These are phyloP conservation scores for Ophonus ardosiacus DNA, from an alignment of 2,888 invertebrate genomes.

Conservation along the genomic window DNA sequence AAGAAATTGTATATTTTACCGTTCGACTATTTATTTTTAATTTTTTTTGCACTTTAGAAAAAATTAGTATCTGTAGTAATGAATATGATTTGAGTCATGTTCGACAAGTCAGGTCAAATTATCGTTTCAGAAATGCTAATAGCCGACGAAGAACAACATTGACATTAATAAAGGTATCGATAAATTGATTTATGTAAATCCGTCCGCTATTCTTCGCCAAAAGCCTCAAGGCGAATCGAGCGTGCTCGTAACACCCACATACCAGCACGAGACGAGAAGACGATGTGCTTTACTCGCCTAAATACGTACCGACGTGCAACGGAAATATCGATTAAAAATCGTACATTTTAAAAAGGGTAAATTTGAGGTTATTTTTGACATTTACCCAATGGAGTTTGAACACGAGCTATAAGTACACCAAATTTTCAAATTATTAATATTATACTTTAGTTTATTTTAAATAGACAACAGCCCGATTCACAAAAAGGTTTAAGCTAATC, in stretches of 20 bases:
- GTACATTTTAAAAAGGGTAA: too few species aligned
- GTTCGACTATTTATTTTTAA: background rate
- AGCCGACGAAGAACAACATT: conserved; percentile 44
- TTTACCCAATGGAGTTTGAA: too few species aligned
- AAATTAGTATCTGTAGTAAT: background rate
- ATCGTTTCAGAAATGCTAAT: conserved; percentile 59
- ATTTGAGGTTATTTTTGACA: too few species aligned
- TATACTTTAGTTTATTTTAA: too few species aligned
- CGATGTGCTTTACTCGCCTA: background rate
- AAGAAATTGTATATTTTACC: too few species aligned
- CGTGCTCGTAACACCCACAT: conserved; percentile 25
- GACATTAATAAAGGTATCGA: conserved; percentile 61
- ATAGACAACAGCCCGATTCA: too few species aligned
- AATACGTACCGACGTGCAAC: background rate
- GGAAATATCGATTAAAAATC: background rate
- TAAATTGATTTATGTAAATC: conserved; percentile 59
- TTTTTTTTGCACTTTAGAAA: background rate
- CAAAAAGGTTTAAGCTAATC: too few species aligned
- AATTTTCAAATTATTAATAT: too few species aligned
- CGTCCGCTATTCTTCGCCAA: conserved; percentile 40
- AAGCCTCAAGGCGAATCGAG: background rate
- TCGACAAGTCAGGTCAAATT: conserved; percentile 36
- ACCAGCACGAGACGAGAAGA: background rate
- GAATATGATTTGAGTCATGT: background rate
- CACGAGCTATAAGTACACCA: too few species aligned